Base-by-base conservation (phyloP, 2,113 vertebrate species). In the Tragelaphus scriptus region DNA sequence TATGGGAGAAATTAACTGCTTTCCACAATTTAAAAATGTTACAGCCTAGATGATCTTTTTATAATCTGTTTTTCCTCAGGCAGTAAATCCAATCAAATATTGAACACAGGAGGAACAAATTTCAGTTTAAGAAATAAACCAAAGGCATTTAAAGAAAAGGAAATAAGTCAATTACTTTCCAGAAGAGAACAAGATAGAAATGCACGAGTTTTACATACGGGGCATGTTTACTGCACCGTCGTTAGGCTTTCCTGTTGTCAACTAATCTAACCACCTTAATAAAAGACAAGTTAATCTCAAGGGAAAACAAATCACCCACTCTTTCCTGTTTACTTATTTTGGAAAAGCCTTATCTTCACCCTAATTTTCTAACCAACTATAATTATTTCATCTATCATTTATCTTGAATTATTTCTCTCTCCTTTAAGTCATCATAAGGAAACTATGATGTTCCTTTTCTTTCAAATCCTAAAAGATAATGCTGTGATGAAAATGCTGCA, bases 41-140 rank as follows among this genome's bases (percentile, higher is more conserved):
- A 84, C 49, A 79, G 87, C 15, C 82, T 79, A 19, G 44, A 26
- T 86, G 40, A 68, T 95, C 71, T 79, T 80, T 93, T 85, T 90
- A 87, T 92, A 79, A 95, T 56, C 56, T 92, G 1, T 68, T 97
- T 87, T 65, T 88, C 93, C 90, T 88, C 49, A 7, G 81, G 80
- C 58, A 97, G 68, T 75, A 95, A 94, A 96, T 96, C 59, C 85
- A 97, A 88, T 96, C 90, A 95, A 85, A 65, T 59, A 75, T 14
- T n/a, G 65, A 97, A 94, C 58, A 58, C 47, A 55, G 25, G 23
- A 58, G 25, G 36, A 59, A 49, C 56, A 49, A 49, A 90, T 58
- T 91, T 92, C 77, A 53, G 59, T 47, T 68, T 79, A 96, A 85
- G 58, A 94, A 95, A 90, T 59, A 81, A 84, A 91, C 23, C 75